Base-by-base conservation (phyloP, 2,888 invertebrate genomes). In the Lomographa bimaculata region DNA sequence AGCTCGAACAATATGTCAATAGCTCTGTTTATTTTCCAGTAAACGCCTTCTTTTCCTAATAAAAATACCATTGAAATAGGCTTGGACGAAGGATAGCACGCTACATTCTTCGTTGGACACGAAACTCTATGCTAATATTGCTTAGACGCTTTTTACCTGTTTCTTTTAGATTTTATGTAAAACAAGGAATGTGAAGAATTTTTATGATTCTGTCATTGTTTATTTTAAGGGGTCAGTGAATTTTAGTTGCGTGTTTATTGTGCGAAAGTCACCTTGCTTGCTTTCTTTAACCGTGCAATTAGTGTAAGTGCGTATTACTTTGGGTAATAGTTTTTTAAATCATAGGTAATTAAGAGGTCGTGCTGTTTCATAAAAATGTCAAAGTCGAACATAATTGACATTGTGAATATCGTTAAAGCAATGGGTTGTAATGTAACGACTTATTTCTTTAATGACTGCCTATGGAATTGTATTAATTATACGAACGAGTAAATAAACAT, bases 31-130 rank as follows among this genome's bases (percentile, higher is more conserved):
- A 77, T 81, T 79, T 82, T 78, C 63, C 60, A 73, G 72, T 72
- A 77, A 82, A 78, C 76, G 79, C 73, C 71, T 69, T 60, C 63
- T 69, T 67, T 78, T 71, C 64, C 62, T 71, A 78, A 79, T 76
- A 76, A 82, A 84, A 83, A 78, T 75, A 67, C 70, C 70, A 56
- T 71, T 72, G 72, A 73, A 75, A 77, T 82, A 82, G 81, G 64
- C 78, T 67, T 67, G 69, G 72, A 78, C 70, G 73, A 72, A 70
- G 71, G 71, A 77, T 73, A 70, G 61, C 79, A 81, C 65, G 76
- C 73, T 57, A 72, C 82, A 77, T 81, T 81, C 75, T 65, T 60
- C 49, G 57, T 56, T 64, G 61, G 58, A 53, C 55, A 30, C 32
- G 32, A 36, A 26, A 36, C 23, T 10, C 32, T 32, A 23, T 27